Evolutionary conservation across 2,797 vertebrate genomes (phyloP).

Genomic region (Centroberyx gerrardi): DNA sequence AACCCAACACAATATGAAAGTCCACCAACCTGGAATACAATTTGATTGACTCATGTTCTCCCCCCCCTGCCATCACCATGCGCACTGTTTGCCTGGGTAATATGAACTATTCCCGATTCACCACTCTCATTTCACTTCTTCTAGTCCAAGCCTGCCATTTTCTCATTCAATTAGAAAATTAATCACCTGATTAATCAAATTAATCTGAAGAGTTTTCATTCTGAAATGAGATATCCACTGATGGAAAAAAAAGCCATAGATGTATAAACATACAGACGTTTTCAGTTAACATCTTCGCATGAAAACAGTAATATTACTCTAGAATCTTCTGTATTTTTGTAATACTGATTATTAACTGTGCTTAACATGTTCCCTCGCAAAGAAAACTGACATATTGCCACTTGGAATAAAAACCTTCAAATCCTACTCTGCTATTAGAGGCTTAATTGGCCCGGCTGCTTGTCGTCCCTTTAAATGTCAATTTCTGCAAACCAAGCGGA

Average conservation of each 20-base stretch:
- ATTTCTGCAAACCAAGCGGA: not conserved
- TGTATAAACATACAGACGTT: too few relatives aligned
- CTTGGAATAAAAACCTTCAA: too few relatives aligned
- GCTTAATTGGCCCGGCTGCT: not conserved
- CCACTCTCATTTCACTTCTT: too few relatives aligned
- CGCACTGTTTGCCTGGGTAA: not conserved
- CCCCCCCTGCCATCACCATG: not conserved
- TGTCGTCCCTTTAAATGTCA: not conserved
- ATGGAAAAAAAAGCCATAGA: not conserved
- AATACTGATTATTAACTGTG: too few relatives aligned
- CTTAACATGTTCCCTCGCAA: too few relatives aligned
- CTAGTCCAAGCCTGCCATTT: not conserved
- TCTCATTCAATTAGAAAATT: not conserved
- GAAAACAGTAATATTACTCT: too few relatives aligned
- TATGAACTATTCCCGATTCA: too few relatives aligned
- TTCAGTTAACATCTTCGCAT: too few relatives aligned
- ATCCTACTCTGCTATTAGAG: not conserved
- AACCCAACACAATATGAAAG: not conserved
- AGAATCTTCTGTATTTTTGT: too few relatives aligned
- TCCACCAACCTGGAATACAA: not conserved
- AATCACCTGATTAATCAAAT: not conserved
- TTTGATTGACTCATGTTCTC: slow-evolving; percentile 2
- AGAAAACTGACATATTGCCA: too few relatives aligned
- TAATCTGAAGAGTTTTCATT: not conserved
- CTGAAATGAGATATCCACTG: not conserved